A percentile compares a stretch with the other conserved stretches of the same genome.
Evolutionary conservation across 2,113 vertebrate species (phyloP).

Genomic region (Opisthocomus hoazin): DNA sequence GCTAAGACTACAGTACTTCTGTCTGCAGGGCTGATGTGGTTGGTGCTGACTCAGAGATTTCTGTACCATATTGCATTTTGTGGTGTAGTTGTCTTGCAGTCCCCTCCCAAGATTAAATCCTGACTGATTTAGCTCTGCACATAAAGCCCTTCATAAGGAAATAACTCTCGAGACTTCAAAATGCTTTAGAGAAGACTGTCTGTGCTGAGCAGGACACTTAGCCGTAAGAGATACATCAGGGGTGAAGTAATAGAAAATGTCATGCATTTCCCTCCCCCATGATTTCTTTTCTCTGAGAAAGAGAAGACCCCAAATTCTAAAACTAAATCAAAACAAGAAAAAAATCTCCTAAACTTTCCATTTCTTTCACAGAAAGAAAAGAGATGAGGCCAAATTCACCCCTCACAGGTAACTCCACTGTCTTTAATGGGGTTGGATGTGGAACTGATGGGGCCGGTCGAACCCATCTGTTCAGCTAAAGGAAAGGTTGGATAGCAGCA

Average conservation of each 20-base stretch:
- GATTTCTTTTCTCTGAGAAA: conserved; percentile 39
- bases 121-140: neutral
- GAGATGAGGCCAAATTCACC: conserved; percentile 35
- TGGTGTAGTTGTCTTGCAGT: neutral
- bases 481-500: conserved; percentile 75
- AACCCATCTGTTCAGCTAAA: conserved; percentile 14
- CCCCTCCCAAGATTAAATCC: neutral
- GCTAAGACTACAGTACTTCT: neutral
- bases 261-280: conserved; percentile 32
- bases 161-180: neutral
- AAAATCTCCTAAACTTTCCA: conserved; percentile 22
- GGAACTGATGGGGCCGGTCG: neutral
- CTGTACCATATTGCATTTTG: neutral
- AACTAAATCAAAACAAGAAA: neutral
- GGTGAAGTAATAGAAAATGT: conserved; percentile 72
- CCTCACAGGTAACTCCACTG: neutral
- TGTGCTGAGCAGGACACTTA: neutral
- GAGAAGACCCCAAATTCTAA: conserved; percentile 66
- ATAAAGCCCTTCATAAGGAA: neutral
- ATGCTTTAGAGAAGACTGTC: neutral
- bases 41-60: neutral
- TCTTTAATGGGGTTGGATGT: neutral
- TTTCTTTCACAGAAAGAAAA: conserved; percentile 94
- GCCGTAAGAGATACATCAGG: neutral
- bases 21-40: neutral